phyloP scores from a whole-genome alignment of 2,113 vertebrate genomes.

The Stigmatopora nigra region DNA sequence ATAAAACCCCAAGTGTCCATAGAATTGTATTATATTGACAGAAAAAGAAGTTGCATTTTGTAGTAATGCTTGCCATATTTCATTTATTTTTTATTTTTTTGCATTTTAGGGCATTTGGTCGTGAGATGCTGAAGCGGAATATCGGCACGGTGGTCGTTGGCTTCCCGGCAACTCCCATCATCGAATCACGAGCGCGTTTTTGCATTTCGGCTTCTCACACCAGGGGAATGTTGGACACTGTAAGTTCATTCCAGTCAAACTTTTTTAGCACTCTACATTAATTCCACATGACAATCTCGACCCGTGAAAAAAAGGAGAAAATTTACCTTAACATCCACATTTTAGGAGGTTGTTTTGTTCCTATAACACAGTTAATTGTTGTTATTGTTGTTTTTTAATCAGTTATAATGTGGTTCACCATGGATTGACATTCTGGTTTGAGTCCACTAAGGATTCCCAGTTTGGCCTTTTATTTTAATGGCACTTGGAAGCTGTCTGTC shows the following conservation, averaged over 20 bases:
- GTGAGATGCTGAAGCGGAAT: constrained; percentile 94
- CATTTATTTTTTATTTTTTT: background rate
- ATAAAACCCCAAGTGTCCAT: no score
- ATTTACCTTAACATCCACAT: background rate
- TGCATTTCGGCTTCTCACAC: constrained; percentile 91
- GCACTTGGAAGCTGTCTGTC: constrained; percentile 36
- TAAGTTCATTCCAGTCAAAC: constrained; percentile 59
- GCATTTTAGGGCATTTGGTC: constrained; percentile 81
- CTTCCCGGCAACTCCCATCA: constrained; percentile 94
- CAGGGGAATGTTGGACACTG: constrained; percentile 88
- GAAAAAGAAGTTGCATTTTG: no score
- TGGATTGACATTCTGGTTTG: constrained; percentile 6
- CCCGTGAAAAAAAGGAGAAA: background rate
- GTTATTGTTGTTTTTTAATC: constrained; percentile 6
- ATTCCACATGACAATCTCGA: background rate
- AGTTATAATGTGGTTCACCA: background rate
- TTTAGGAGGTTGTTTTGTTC: background rate
- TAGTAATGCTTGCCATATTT: background rate
- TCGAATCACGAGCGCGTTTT: constrained; percentile 94
- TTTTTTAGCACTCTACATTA: background rate
- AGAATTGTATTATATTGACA: no score
- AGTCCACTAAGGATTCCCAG: constrained; percentile 24
- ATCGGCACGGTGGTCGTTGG: constrained; percentile 93
- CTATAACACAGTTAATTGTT: background rate
- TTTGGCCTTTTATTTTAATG: constrained; percentile 43